phyloP scores from a whole-genome alignment of 1,140 invertebrate genomes.

The Dolichoris vasculosae region DNA sequence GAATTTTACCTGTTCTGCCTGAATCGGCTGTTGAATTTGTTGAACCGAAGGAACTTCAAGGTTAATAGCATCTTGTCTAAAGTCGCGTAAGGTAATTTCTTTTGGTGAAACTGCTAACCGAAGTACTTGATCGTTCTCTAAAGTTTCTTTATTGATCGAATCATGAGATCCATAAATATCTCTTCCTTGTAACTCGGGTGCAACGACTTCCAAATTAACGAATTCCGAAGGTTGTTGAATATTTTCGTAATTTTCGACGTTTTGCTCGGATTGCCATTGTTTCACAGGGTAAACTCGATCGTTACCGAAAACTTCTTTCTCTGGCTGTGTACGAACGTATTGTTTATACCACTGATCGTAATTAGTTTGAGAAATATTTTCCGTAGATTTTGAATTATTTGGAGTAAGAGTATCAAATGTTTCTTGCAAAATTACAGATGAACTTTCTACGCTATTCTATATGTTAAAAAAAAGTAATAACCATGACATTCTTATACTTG shows the following conservation, averaged over 20 bases:
- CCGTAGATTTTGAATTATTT: slow-evolving; percentile 30
- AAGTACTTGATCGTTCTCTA: slow-evolving; percentile 67
- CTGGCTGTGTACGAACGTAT: slow-evolving; percentile 52
- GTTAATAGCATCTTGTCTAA: slow-evolving; percentile 65
- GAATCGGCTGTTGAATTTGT: slow-evolving; percentile 58
- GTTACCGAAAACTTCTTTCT: slow-evolving; percentile 57
- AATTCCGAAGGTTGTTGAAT: slow-evolving; percentile 68
- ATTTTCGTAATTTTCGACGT: slow-evolving; percentile 70
- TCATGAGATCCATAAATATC: slow-evolving; percentile 69
- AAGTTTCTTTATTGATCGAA: slow-evolving; percentile 70
- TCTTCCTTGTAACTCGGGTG: slow-evolving; percentile 62
- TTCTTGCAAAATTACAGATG: slow-evolving; percentile 8
- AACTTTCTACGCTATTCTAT: slow-evolving; percentile 28
- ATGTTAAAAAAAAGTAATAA: neutral
- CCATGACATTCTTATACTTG: neutral
- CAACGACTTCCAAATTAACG: slow-evolving; percentile 68
- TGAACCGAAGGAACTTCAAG: slow-evolving; percentile 61
- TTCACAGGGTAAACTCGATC: slow-evolving; percentile 56
- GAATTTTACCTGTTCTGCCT: slow-evolving; percentile 58
- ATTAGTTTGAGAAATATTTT: slow-evolving; percentile 59
- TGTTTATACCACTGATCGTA: slow-evolving; percentile 73
- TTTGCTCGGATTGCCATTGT: slow-evolving; percentile 61
- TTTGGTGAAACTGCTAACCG: slow-evolving; percentile 52
- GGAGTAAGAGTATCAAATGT: slow-evolving; percentile 15
- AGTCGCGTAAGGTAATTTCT: slow-evolving; percentile 58